Evolutionary conservation across 2,888 invertebrate genomes (phyloP).

Genomic region (Cephus pygmeus): DNA sequence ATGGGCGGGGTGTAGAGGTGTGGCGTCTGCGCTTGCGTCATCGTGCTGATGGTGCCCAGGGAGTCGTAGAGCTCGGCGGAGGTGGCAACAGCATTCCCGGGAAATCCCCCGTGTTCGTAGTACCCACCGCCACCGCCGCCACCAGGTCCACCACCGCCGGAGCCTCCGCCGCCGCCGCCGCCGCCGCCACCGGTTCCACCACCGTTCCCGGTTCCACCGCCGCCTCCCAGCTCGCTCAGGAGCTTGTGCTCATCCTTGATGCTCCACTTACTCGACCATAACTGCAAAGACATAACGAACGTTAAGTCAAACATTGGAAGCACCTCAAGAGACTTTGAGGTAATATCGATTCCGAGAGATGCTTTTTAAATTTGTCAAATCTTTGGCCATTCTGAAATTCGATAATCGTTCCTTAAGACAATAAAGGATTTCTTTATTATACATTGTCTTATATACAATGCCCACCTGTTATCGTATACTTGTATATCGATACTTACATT

Average conservation of each 20-base stretch:
- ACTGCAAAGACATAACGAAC: conserved; percentile 65
- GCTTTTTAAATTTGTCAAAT: background rate
- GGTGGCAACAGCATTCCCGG: conserved; percentile 66
- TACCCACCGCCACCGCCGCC: conserved; percentile 65
- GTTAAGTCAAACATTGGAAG: background rate
- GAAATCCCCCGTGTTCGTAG: conserved; percentile 65
- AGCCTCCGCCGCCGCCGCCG: conserved; percentile 65
- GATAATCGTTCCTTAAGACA: background rate
- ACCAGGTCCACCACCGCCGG: conserved; percentile 66
- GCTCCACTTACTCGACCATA: conserved; percentile 91
- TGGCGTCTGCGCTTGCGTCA: conserved; percentile 78
- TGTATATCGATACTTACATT: conserved; percentile 74
- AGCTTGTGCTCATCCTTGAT: conserved; percentile 92
- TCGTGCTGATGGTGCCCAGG: conserved; percentile 78
- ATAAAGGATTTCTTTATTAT: background rate
- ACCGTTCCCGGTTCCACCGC: conserved; percentile 66
- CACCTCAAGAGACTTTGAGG: background rate
- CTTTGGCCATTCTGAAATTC: background rate
- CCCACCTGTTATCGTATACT: background rate
- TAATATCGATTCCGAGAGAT: background rate
- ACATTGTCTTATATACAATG: background rate
- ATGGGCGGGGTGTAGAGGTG: conserved; percentile 84
- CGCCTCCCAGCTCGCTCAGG: conserved; percentile 81
- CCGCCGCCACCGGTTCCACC: conserved; percentile 56
- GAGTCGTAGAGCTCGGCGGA: conserved; percentile 76